Evolutionary conservation across 2,888 invertebrate genomes (phyloP).

Genomic region (Bibio marci): DNA sequence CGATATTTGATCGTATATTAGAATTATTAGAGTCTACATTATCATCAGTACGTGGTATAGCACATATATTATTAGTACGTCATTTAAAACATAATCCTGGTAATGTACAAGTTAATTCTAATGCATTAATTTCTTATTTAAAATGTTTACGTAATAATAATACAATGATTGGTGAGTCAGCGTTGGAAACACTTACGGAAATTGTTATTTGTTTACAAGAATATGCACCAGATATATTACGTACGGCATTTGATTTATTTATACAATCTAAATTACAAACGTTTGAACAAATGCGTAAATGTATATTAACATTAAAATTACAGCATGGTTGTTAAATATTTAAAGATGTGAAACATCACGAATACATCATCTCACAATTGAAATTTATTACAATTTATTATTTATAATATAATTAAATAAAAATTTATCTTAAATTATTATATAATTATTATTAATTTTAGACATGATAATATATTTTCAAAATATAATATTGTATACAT

Average conservation of each 20-base stretch:
- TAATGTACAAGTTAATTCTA: conserved; percentile 32
- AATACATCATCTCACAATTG: no score
- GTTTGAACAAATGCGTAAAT: conserved; percentile 56
- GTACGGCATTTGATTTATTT: conserved; percentile 68
- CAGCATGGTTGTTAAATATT: conserved; percentile 55
- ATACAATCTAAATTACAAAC: conserved; percentile 63
- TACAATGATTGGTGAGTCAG: conserved; percentile 60
- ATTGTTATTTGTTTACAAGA: conserved; percentile 72
- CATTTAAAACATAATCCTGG: conserved; percentile 51
- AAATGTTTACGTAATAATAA: conserved; percentile 65
- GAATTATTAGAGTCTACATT: conserved; percentile 44
- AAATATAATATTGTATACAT: no score
- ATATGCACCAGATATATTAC: conserved; percentile 59
- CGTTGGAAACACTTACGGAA: conserved; percentile 68
- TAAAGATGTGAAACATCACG: no score
- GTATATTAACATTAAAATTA: conserved; percentile 62
- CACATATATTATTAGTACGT: conserved; percentile 54
- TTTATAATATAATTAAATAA: no score
- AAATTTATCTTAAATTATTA: no score
- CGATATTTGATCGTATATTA: conserved; percentile 43
- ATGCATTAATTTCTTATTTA: conserved; percentile 58
- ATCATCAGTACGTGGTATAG: conserved; percentile 45
- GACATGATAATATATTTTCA: no score
- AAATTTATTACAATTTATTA: no score
- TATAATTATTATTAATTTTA: no score